Conservation (phyloP, 2,113 vertebrate species). For the Hippocampus zosterae region DNA sequence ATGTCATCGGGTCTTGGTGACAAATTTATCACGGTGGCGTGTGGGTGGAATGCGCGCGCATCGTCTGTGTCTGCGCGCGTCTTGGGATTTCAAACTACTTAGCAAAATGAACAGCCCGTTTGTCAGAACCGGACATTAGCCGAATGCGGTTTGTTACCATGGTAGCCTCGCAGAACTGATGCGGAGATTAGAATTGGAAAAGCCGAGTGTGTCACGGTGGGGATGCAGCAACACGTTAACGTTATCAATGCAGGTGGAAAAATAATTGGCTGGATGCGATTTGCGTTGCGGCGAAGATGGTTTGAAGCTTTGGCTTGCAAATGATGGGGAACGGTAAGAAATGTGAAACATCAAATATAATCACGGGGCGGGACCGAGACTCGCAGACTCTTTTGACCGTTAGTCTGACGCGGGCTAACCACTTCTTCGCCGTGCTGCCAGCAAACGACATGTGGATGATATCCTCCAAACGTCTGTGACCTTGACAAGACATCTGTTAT, state of each 20-base stretch:
- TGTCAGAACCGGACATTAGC: slow-evolving; percentile 38
- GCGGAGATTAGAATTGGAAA: neutral
- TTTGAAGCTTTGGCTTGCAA: too few relatives aligned
- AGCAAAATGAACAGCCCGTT: slow-evolving; percentile 42
- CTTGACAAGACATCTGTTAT: slow-evolving; percentile 25
- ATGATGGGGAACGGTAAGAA: too few relatives aligned
- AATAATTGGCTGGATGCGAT: too few relatives aligned
- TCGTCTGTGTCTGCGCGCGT: slow-evolving; percentile 5
- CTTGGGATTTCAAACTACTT: neutral
- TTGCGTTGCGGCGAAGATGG: too few relatives aligned
- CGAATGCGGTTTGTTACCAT: slow-evolving; percentile 40
- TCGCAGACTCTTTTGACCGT: neutral
- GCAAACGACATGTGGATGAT: slow-evolving; percentile 14
- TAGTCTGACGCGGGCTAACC: too few relatives aligned
- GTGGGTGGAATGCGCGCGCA: slow-evolving; percentile 42
- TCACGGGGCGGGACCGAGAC: neutral
- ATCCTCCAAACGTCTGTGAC: slow-evolving; percentile 30
- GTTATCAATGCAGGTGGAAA: too few relatives aligned
- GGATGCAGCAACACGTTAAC: neutral
- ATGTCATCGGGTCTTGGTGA: slow-evolving; percentile 42
- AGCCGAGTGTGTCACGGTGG: neutral
- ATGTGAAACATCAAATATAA: too few relatives aligned
- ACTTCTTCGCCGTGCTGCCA: neutral
- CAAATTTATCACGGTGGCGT: slow-evolving; percentile 29
- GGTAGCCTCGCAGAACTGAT: slow-evolving; percentile 2